Conservation (phyloP, 2,888 invertebrate genomes). For the Sialis lutaria region DNA sequence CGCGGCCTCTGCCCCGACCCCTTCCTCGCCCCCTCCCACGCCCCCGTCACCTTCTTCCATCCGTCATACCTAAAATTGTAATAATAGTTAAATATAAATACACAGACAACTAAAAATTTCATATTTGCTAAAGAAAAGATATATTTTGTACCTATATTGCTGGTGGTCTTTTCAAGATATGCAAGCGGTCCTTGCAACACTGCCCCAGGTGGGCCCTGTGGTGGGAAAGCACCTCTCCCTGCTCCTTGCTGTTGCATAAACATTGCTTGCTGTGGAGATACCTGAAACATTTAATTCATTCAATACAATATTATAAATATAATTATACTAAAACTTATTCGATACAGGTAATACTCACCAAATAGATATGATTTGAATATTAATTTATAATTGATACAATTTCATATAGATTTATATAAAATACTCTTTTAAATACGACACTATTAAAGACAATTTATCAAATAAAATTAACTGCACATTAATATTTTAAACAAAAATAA, state of each 20-base stretch:
- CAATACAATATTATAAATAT: too few relatives aligned
- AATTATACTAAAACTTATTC: too few relatives aligned
- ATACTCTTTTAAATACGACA: too few relatives aligned
- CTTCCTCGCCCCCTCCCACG: conserved; percentile 66
- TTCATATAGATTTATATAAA: too few relatives aligned
- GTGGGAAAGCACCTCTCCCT: conserved; percentile 29
- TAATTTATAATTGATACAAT: background rate
- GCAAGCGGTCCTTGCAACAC: conserved; percentile 70
- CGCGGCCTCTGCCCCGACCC: conserved; percentile 58
- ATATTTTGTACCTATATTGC: conserved; percentile 52
- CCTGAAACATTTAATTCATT: conserved; percentile 9
- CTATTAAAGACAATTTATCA: too few relatives aligned
- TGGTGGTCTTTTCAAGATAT: conserved; percentile 76
- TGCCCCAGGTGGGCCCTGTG: conserved; percentile 30
- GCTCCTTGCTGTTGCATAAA: conserved; percentile 35
- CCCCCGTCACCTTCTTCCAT: conserved; percentile 74
- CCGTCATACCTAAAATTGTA: conserved; percentile 44
- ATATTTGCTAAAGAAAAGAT: too few relatives aligned
- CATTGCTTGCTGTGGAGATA: conserved; percentile 29
- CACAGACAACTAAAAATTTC: too few relatives aligned
- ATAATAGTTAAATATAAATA: background rate
- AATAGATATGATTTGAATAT: too few relatives aligned
- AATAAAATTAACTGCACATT: too few relatives aligned
- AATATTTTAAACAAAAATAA: too few relatives aligned
- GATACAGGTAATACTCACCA: too few relatives aligned